Evolutionary conservation across 37 sponge, comb jelly and placozoan species (phyloP).

Genomic region (Ianthella basta): DNA sequence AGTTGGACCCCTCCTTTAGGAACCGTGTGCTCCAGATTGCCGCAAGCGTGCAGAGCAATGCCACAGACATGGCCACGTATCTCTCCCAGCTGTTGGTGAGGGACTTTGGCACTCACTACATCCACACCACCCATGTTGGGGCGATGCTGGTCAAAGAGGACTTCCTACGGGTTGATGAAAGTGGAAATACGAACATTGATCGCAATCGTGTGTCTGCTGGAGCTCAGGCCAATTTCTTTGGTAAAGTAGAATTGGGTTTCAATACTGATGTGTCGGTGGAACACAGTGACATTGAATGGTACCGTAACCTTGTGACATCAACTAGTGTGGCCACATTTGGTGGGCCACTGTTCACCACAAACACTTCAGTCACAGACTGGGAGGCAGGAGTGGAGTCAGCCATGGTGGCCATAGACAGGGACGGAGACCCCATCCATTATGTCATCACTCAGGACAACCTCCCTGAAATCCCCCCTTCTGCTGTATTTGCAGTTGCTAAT

Average conservation of each 20-base stretch:
- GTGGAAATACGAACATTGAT: not conserved
- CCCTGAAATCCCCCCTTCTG: conserved; percentile 60
- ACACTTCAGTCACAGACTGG: conserved; percentile 72
- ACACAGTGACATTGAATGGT: not conserved
- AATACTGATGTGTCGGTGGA: too few species aligned
- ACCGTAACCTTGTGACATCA: not conserved
- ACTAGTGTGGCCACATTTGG: conserved; percentile 47
- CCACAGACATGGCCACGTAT: conserved; percentile 55
- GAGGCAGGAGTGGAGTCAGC: conserved; percentile 67
- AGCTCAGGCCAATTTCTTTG: conserved; percentile 64
- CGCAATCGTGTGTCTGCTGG: conserved; percentile 26
- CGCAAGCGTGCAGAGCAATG: conserved; percentile 66
- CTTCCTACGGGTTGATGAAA: not conserved
- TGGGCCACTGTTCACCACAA: conserved; percentile 70
- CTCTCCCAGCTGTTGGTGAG: conserved; percentile 66
- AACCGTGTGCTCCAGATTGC: conserved; percentile 71
- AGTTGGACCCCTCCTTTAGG: conserved; percentile 56
- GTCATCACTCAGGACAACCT: conserved; percentile 55
- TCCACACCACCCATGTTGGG: conserved; percentile 65
- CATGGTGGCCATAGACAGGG: conserved; percentile 79
- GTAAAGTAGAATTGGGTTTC: conserved; percentile 36
- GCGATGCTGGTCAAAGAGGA: conserved; percentile 64
- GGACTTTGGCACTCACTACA: conserved; percentile 80
- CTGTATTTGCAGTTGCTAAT: conserved; percentile 43
- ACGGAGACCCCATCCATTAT: conserved; percentile 72